Evolutionary conservation across 1,140 invertebrate genomes (phyloP).

Genomic region (Andricus grossulariae): DNA sequence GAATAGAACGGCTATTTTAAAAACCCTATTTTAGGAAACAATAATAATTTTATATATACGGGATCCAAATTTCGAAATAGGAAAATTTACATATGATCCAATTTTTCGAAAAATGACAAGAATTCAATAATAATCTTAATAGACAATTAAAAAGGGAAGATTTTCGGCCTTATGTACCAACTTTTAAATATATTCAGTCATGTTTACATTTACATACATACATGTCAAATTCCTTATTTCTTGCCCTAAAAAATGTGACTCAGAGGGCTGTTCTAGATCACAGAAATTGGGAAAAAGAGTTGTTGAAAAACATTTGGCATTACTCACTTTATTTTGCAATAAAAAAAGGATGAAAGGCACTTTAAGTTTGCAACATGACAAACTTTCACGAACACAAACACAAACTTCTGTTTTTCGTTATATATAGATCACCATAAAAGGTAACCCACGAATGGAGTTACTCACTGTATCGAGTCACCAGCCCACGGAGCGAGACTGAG

Average conservation of each 20-base stretch:
- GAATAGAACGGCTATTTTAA: too few species aligned
- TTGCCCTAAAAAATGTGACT: neutral
- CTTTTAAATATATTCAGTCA: slow-evolving; percentile 59
- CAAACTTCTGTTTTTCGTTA: slow-evolving; percentile 20
- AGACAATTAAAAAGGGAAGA: too few species aligned
- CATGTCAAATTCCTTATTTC: neutral
- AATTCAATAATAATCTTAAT: too few species aligned
- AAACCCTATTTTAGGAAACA: too few species aligned
- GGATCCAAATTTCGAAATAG: too few species aligned
- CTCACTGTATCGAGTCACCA: slow-evolving; percentile 8
- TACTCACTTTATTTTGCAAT: neutral
- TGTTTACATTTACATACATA: slow-evolving; percentile 69
- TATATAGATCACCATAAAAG: slow-evolving; percentile 32
- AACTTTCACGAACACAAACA: slow-evolving; percentile 1
- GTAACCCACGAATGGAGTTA: slow-evolving; percentile 25
- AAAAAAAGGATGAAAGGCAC: neutral
- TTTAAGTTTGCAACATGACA: slow-evolving; percentile 3
- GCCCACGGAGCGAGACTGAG: slow-evolving; percentile 25
- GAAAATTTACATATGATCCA: too few species aligned
- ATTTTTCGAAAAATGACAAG: too few species aligned
- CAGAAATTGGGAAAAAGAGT: neutral
- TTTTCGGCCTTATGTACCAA: too few species aligned
- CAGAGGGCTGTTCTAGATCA: neutral
- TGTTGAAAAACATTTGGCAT: neutral
- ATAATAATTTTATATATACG: too few species aligned